Conservation (phyloP, 2,888 invertebrate genomes). For the Nebria brevicollis region DNA sequence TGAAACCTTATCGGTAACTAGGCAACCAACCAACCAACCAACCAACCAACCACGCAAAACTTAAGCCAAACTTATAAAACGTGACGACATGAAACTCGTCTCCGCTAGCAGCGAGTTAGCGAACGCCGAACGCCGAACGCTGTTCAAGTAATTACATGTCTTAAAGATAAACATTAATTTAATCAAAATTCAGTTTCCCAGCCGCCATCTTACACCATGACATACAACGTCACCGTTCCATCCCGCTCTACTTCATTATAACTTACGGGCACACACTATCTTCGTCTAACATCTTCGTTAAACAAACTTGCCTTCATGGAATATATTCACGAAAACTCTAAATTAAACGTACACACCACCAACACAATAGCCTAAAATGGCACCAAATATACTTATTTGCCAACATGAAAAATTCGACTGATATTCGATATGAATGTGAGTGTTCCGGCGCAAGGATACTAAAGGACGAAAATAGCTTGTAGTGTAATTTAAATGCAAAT, state of each 20-base stretch:
- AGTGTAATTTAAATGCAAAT: slow-evolving; percentile 40
- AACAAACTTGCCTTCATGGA: slow-evolving; percentile 29
- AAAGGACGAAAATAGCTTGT: slow-evolving; percentile 18
- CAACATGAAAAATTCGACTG: too few relatives aligned
- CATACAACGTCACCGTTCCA: slow-evolving; percentile 25
- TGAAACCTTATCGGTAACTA: background rate
- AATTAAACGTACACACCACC: slow-evolving; percentile 29
- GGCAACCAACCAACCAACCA: background rate
- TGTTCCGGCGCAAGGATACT: background rate
- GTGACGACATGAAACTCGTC: background rate
- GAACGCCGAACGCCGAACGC: background rate
- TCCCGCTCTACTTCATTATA: slow-evolving; percentile 13
- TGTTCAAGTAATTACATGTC: slow-evolving; percentile 19
- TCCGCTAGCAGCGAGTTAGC: background rate
- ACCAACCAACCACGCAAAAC: background rate
- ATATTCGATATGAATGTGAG: background rate
- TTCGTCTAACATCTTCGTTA: background rate
- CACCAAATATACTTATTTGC: too few relatives aligned
- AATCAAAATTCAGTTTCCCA: slow-evolving; percentile 38
- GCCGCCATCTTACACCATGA: slow-evolving; percentile 29
- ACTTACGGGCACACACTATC: background rate
- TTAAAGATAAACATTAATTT: slow-evolving; percentile 44
- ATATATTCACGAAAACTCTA: slow-evolving; percentile 35
- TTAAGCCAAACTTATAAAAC: background rate
- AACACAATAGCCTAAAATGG: background rate